These are phyloP conservation scores for Zosterops japonicus DNA, from an alignment of 2,113 vertebrate species.

Conservation along the genomic window DNA sequence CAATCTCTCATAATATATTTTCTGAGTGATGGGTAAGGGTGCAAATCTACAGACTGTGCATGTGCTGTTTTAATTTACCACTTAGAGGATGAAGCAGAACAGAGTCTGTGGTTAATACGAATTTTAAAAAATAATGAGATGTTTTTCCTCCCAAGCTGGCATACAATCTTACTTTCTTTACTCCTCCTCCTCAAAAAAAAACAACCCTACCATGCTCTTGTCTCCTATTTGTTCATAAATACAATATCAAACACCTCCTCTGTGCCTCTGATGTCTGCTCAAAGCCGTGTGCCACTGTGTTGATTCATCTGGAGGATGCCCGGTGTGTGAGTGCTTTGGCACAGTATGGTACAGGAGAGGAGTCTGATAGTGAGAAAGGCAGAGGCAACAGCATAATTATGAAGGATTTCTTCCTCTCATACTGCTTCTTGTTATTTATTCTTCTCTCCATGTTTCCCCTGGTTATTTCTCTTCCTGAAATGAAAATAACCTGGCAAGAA, in stretches of 20 bases:
- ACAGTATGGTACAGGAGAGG: neutral
- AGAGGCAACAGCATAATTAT: neutral
- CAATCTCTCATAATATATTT: neutral
- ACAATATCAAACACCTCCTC: neutral
- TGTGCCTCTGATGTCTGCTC: neutral
- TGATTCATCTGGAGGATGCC: conserved; percentile 6
- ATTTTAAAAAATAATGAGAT: neutral
- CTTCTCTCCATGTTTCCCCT: conserved; percentile 27
- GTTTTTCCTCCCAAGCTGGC: neutral
- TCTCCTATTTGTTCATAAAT: conserved; percentile 28
- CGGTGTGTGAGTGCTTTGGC: neutral
- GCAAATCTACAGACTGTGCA: neutral
- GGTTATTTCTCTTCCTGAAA: conserved; percentile 59
- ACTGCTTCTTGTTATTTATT: conserved; percentile 45
- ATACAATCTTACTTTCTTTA: neutral
- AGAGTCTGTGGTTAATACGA: neutral
- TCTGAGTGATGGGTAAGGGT: neutral
- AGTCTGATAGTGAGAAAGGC: neutral
- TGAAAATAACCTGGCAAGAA: conserved; percentile 65
- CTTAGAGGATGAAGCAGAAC: neutral
- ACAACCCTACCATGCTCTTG: neutral
- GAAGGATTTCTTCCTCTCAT: neutral
- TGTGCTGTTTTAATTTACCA: neutral
- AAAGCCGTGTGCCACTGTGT: neutral
- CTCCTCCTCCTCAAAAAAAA: neutral